phyloP scores from a whole-genome alignment of 2,113 vertebrate species.

The Campylorhamphus procurvoides region DNA sequence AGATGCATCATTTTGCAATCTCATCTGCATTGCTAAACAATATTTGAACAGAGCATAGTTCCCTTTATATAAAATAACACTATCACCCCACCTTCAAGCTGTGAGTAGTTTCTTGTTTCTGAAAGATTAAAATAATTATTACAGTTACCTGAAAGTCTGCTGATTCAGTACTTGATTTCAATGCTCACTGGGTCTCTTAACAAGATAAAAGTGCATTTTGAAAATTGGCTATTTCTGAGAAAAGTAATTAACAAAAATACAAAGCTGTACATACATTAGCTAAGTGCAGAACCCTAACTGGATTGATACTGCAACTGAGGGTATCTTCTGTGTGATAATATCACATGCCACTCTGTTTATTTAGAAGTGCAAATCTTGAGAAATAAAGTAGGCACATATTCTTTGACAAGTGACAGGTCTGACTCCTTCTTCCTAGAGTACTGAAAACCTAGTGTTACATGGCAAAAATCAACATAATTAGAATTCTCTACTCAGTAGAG shows the following conservation, averaged over 20 bases:
- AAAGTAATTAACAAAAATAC: not conserved
- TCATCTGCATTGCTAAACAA: conserved; percentile 4
- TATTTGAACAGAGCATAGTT: conserved; percentile 16
- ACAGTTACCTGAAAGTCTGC: conserved; percentile 15
- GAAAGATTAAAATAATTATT: conserved; percentile 6
- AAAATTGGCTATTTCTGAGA: not conserved
- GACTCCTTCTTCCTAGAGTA: accelerated
- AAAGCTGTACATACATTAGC: not conserved
- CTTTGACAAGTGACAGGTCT: not conserved
- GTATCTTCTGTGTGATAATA: not conserved
- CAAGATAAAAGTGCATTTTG: conserved; percentile 3
- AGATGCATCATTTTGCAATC: not conserved
- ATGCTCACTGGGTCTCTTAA: conserved; percentile 10
- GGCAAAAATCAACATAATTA: not conserved
- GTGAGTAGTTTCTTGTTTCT: not conserved
- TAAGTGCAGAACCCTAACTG: not conserved
- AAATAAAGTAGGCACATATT: not conserved
- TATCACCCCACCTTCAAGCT: not conserved
- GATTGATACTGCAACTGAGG: not conserved
- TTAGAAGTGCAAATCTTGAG: not conserved
- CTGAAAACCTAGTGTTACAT: not conserved
- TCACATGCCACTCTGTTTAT: not conserved
- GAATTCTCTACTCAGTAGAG: not conserved
- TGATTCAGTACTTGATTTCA: conserved; percentile 40
- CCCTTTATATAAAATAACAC: not conserved